These are phyloP conservation scores for Lordiphosa mommai DNA, from an alignment of 1,140 invertebrate species.

Conservation along the genomic window DNA sequence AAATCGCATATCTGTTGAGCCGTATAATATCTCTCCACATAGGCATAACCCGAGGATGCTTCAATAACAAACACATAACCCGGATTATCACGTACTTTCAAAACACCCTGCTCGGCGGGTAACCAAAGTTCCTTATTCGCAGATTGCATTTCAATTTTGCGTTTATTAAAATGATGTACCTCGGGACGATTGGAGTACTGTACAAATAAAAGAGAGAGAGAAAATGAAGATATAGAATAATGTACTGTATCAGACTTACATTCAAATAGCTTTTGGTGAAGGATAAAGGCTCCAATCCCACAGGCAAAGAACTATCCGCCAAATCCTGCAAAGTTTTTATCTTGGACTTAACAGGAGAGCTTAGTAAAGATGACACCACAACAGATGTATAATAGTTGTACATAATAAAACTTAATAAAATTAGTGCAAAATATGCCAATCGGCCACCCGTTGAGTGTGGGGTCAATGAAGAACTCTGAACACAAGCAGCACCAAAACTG, in stretches of 20 bases:
- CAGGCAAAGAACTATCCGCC: constrained; percentile 61
- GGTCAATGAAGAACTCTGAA: constrained; percentile 57
- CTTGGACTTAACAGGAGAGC: constrained; percentile 65
- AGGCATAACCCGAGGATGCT: constrained; percentile 49
- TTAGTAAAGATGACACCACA: constrained; percentile 67
- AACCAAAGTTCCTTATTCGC: constrained; percentile 56
- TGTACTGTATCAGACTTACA: constrained; percentile 38
- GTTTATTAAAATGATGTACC: constrained; percentile 44
- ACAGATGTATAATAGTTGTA: constrained; percentile 78
- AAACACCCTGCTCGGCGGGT: constrained; percentile 51
- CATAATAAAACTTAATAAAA: constrained; percentile 68
- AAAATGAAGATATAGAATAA: neutral
- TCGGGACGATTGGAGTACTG: constrained; percentile 53
- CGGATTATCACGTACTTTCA: constrained; percentile 55
- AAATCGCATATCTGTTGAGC: constrained; percentile 70
- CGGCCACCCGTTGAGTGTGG: constrained; percentile 61
- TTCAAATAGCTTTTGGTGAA: constrained; percentile 67
- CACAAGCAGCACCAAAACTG: constrained; percentile 67
- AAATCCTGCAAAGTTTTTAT: constrained; percentile 63
- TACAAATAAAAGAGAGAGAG: neutral
- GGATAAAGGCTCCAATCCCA: constrained; percentile 60
- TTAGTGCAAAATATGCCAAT: constrained; percentile 52
- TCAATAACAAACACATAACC: constrained; percentile 66
- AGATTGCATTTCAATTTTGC: constrained; percentile 52
- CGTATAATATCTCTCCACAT: constrained; percentile 55